A percentile compares a stretch with the other conserved stretches of the same genome.
Evolutionary conservation across 2,113 vertebrate genomes (phyloP).

Genomic region (Embiotoca jacksoni): DNA sequence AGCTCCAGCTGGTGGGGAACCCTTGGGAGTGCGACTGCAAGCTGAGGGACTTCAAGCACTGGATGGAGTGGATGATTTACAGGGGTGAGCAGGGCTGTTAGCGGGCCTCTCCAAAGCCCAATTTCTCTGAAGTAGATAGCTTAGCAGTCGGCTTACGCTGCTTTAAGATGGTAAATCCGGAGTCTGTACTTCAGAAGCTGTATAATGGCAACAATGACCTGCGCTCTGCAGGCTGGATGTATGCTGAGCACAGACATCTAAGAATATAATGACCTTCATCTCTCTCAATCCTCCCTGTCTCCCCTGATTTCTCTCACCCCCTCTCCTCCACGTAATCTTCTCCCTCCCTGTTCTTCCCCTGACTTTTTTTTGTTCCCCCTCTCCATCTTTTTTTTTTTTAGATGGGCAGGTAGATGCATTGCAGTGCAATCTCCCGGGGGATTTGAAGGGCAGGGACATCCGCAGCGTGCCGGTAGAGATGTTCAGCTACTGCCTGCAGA

Average conservation of each 20-base stretch:
- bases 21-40: constrained; percentile 96
- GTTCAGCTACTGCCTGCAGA: constrained; percentile 92
- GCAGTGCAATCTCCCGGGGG: constrained; percentile 90
- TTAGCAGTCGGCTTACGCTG: neutral
- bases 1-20: constrained; percentile 91
- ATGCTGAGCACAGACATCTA: constrained; percentile 42
- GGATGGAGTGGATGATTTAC: constrained; percentile 97
- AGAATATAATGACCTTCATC: constrained; percentile 48
- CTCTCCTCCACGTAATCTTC: neutral
- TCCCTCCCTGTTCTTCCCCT: neutral
- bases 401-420: constrained; percentile 93
- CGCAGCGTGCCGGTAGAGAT: constrained; percentile 93
- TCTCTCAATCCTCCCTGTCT: constrained; percentile 51
- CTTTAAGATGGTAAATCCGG: constrained; percentile 16
- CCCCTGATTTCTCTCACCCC: constrained; percentile 24
- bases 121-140: constrained; percentile 7
- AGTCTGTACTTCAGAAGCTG: constrained; percentile 38
- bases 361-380: constrained; percentile 11
- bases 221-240: constrained; percentile 31
- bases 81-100: constrained; percentile 84
- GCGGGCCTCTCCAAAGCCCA: constrained; percentile 24
- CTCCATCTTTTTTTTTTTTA: constrained; percentile 70
- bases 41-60: constrained; percentile 93
- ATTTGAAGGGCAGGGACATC: constrained; percentile 92
- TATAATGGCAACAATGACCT: constrained; percentile 56